Conservation (phyloP, 2,888 invertebrate genomes). For the Leptinotarsa juncta region DNA sequence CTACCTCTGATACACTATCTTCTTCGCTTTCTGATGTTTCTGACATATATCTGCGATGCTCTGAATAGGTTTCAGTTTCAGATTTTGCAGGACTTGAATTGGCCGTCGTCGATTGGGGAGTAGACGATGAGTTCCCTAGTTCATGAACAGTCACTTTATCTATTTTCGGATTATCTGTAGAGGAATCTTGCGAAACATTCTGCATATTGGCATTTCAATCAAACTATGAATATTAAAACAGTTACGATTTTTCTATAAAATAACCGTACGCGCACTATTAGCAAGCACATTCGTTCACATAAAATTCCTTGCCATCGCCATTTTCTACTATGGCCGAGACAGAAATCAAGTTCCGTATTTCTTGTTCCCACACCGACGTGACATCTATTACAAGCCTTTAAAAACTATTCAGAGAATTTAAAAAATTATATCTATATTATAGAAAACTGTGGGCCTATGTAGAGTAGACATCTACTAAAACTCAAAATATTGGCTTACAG, state of each 20-base stretch:
- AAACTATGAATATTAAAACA: conserved; percentile 68
- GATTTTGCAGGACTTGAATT: conserved; percentile 86
- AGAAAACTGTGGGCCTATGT: not conserved
- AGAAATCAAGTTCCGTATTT: conserved; percentile 55
- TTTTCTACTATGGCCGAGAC: conserved; percentile 79
- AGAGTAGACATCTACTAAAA: too few species aligned
- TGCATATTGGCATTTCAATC: conserved; percentile 86
- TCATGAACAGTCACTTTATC: conserved; percentile 82
- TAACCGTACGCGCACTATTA: conserved; percentile 61
- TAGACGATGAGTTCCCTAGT: conserved; percentile 78
- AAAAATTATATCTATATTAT: not conserved
- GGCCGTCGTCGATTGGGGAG: conserved; percentile 80
- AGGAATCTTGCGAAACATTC: conserved; percentile 85
- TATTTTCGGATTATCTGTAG: conserved; percentile 85
- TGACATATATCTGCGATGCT: conserved; percentile 89
- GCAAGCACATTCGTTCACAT: conserved; percentile 71
- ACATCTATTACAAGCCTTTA: conserved; percentile 41
- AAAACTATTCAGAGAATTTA: not conserved
- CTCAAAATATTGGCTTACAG: too few species aligned
- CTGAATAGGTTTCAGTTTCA: conserved; percentile 88
- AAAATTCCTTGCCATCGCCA: conserved; percentile 74
- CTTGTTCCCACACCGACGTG: conserved; percentile 50
- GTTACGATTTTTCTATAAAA: conserved; percentile 58
- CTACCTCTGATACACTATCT: conserved; percentile 96
- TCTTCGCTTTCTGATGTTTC: conserved; percentile 96